Conservation (phyloP, 1,140 invertebrate genomes). For the Triops longicaudatus region DNA sequence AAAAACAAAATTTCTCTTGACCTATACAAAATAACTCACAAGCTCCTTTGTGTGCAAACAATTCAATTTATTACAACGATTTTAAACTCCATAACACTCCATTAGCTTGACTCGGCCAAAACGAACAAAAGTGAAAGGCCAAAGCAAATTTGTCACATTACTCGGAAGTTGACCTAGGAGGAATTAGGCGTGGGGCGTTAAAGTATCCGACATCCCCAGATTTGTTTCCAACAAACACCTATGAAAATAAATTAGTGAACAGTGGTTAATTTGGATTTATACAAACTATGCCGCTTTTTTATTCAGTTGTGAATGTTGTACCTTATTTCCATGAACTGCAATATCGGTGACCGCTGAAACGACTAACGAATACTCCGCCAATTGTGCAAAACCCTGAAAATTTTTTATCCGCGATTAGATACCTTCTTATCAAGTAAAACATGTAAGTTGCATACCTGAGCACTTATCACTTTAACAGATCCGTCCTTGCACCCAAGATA, state of each 20-base stretch:
- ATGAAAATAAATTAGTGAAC: background rate
- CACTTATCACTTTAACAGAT: background rate
- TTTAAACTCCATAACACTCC: no score
- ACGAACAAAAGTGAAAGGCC: background rate
- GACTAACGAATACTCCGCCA: background rate
- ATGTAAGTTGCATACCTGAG: background rate
- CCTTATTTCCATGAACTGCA: background rate
- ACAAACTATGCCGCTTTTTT: no score
- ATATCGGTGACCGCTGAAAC: background rate
- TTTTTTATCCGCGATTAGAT: background rate
- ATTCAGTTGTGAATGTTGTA: background rate
- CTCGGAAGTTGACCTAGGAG: background rate
- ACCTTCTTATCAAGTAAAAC: background rate
- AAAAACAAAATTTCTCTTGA: no score
- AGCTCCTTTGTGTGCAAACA: no score
- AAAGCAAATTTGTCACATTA: background rate
- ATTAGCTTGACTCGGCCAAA: no score
- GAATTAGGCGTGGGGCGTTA: background rate
- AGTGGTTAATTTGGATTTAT: no score
- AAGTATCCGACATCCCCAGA: background rate
- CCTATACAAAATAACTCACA: no score
- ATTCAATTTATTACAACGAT: no score
- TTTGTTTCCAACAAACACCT: background rate
- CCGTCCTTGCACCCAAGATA: background rate
- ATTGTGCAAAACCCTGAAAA: background rate